Base-by-base conservation (phyloP, 1,140 invertebrate genomes). In the Pomacea maculata region DNA sequence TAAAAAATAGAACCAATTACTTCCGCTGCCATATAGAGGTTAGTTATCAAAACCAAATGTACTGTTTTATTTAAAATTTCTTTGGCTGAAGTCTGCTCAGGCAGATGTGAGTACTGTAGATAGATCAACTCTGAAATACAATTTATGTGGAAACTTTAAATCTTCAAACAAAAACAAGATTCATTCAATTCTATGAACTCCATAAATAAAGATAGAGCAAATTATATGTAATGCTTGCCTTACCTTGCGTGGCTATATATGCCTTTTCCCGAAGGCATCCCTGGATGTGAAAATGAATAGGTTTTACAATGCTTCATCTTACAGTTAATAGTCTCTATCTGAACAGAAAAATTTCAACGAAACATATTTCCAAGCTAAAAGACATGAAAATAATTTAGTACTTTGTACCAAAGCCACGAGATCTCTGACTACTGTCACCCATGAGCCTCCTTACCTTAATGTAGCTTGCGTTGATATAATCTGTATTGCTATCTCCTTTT, bases 241-340 rank as follows among this genome's bases (percentile, higher is more conserved):
- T 83, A 83, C 80, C 98, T 93, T 99, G 97, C 3, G 97, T 85
- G 2, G 92, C 97, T 80, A 99, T 97, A 92, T 99, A 99, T 92
- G 98, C 97, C 29, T 97, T 92, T 11, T 97, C 96, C 14, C 96
- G 97, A 92, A 97, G 97, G 90, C 95, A 95, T 8, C 97, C 97
- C 94, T 95, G 84, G 21, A 90, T 88, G 87, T 52, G 74, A 34
- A 74, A 80, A 63, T 52, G 54, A 74, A 77, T 54, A 10, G 34
- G 55, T 21, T 5, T n/a, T 45, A 25, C n/a, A 29, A 25, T 65
- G 10, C 45, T 45, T 64, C 25, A 19, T 17, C 21, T 29, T 54
- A 15, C 1, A 2, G 2, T 75, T 55, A 21, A 52, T 17, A 75
- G n/a, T 14, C 11, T 19, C 1, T 34, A 15, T 75, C 21, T 1